Conservation (phyloP, 2,797 vertebrate species). For the Silurus lanzhouensis region DNA sequence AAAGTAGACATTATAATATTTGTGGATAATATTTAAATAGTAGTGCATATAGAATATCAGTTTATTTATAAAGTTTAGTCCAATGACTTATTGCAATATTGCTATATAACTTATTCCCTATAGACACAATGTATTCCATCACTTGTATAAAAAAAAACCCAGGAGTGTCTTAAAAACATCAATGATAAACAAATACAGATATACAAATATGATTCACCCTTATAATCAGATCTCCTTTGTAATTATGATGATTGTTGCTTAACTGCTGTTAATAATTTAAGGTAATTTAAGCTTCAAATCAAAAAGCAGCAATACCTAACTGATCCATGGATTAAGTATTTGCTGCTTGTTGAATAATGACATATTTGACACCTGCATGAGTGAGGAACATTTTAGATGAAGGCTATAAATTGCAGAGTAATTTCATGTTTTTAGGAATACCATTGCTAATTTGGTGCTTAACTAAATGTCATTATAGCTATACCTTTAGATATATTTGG, state of each 20-base stretch:
- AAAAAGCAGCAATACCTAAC: not conserved
- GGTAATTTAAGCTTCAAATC: not conserved
- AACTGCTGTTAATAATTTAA: not conserved
- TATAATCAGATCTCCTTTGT: not conserved
- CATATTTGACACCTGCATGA: not conserved
- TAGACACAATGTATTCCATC: not conserved
- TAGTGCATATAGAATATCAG: not conserved
- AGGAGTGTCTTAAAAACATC: not conserved
- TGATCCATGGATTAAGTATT: not conserved
- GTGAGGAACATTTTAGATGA: not conserved
- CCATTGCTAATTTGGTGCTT: not conserved
- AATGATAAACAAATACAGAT: not conserved
- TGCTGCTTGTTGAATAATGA: not conserved
- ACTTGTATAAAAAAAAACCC: not conserved
- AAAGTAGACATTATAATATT: not conserved
- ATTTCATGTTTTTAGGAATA: not conserved
- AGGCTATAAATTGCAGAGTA: not conserved
- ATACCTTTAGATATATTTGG: no score
- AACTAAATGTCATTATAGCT: not conserved
- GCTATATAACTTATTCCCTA: not conserved
- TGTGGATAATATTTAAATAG: not conserved
- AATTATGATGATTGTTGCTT: not conserved
- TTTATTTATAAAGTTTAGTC: not conserved
- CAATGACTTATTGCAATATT: not conserved
- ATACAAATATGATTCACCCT: not conserved